Percentiles rank a stretch among this genome's conserved stretches.
phyloP scores from a whole-genome alignment of 2,888 invertebrate genomes.

The Eupelmus urozonus region DNA sequence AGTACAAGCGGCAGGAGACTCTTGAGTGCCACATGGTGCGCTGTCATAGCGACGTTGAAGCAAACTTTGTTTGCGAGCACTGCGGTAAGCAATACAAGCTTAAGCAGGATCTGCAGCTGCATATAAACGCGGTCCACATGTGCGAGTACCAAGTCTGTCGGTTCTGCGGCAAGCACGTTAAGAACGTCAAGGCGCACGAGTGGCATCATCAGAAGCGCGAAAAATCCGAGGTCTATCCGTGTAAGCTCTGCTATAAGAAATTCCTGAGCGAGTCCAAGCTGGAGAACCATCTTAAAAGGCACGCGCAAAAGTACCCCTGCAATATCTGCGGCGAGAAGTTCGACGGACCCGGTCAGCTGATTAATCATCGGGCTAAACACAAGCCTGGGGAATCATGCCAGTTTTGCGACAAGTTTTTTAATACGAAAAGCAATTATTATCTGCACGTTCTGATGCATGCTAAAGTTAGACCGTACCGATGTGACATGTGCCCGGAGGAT shows the following conservation, averaged over 20 bases:
- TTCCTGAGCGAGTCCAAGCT: constrained; percentile 66
- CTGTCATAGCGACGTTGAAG: constrained; percentile 54
- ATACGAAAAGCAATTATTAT: constrained; percentile 66
- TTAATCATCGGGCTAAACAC: constrained; percentile 66
- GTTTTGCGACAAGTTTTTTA: constrained; percentile 66
- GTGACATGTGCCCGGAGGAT: constrained; percentile 68
- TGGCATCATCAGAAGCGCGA: constrained; percentile 66
- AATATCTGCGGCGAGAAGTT: constrained; percentile 65
- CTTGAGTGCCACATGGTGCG: constrained; percentile 45
- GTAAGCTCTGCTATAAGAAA: constrained; percentile 66
- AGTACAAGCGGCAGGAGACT: constrained; percentile 67
- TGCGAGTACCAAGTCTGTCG: constrained; percentile 63
- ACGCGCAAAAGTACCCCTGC: constrained; percentile 65
- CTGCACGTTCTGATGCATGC: constrained; percentile 71
- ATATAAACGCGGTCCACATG: constrained; percentile 60
- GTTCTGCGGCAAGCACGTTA: constrained; percentile 67
- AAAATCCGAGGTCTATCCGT: constrained; percentile 59
- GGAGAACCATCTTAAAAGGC: constrained; percentile 66
- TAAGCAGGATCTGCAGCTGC: constrained; percentile 70
- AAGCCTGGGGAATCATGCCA: constrained; percentile 62
- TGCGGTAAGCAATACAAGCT: constrained; percentile 71
- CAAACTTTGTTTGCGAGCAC: constrained; percentile 64
- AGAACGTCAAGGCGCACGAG: constrained; percentile 67
- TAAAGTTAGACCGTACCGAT: constrained; percentile 70
- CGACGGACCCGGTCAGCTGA: constrained; percentile 62